phyloP scores from a whole-genome alignment of 1,140 invertebrate genomes.

The Periplaneta americana region DNA sequence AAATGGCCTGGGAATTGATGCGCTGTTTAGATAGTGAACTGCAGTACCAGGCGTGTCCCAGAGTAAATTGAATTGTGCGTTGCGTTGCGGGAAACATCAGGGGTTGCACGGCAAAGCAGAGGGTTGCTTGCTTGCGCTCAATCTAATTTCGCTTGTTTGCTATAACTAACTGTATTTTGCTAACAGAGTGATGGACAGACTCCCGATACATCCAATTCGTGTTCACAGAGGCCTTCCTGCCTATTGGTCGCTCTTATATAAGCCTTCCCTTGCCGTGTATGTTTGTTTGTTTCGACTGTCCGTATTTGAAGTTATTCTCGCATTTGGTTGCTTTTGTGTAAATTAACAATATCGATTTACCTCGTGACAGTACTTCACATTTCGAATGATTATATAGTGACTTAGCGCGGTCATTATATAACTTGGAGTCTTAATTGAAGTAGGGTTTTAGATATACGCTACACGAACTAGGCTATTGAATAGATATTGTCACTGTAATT shows the following conservation, averaged over 20 bases:
- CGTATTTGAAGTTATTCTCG: not conserved
- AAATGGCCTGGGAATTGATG: slow-evolving; percentile 8
- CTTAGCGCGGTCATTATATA: too few species aligned
- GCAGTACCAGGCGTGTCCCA: not conserved
- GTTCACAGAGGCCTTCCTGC: not conserved
- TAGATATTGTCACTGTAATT: too few species aligned
- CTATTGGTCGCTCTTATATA: not conserved
- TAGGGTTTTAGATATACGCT: too few species aligned
- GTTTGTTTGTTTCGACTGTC: not conserved
- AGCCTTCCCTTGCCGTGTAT: not conserved
- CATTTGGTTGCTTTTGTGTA: not conserved
- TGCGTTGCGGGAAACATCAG: not conserved
- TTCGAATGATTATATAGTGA: too few species aligned
- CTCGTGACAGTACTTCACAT: not conserved
- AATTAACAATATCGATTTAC: not conserved
- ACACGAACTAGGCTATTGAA: too few species aligned
- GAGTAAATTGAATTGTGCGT: not conserved
- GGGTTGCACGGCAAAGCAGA: not conserved
- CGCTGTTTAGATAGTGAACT: not conserved
- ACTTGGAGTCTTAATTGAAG: too few species aligned
- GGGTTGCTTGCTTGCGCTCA: not conserved
- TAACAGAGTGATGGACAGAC: too few species aligned
- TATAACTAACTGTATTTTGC: not conserved
- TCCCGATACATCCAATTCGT: not conserved
- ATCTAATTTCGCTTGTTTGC: not conserved